A percentile compares a stretch with the other conserved stretches of the same genome.
These are phyloP conservation scores for Lutjanus argentimaculatus DNA, from an alignment of 2,797 vertebrate genomes.

Conservation along the genomic window DNA sequence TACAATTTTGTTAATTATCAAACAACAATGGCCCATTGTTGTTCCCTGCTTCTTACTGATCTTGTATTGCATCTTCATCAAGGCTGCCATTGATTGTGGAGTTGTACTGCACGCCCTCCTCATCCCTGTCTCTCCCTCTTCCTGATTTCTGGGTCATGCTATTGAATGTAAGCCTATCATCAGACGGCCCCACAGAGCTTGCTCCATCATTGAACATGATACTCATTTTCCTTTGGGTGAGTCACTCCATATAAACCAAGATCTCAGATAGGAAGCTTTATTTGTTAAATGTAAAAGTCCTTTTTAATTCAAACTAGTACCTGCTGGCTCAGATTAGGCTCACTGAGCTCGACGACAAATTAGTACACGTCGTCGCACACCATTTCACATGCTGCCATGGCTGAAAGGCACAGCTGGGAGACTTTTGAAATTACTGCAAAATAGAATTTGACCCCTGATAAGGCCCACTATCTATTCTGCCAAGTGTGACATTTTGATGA, in stretches of 20 bases:
- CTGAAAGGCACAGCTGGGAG: constrained; percentile 59
- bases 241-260: constrained; percentile 47
- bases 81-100: constrained; percentile 34
- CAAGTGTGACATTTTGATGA: constrained; percentile 77
- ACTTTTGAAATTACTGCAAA: constrained; percentile 66
- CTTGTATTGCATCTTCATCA: constrained; percentile 15
- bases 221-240: constrained; percentile 32
- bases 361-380: constrained; percentile 46
- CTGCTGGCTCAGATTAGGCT: constrained; percentile 64
- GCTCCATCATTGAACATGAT: constrained; percentile 37
- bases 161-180: constrained; percentile 29
- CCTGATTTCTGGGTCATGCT: constrained; percentile 37
- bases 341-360: constrained; percentile 45
- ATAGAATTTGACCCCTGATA: constrained; percentile 73
- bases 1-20: constrained; percentile 37
- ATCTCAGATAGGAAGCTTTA: constrained; percentile 43
- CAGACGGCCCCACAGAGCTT: constrained; percentile 30
- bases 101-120: not conserved
- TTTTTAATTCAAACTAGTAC: constrained; percentile 49
- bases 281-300: constrained; percentile 33
- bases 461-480: constrained; percentile 61
- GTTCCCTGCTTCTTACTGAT: constrained; percentile 13
- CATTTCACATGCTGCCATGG: constrained; percentile 33
- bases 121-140: constrained; percentile 8
- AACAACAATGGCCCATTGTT: constrained; percentile 39